Evolutionary conservation across 2,797 vertebrate genomes (phyloP).

Genomic region (Urosaurus nigricauda): DNA sequence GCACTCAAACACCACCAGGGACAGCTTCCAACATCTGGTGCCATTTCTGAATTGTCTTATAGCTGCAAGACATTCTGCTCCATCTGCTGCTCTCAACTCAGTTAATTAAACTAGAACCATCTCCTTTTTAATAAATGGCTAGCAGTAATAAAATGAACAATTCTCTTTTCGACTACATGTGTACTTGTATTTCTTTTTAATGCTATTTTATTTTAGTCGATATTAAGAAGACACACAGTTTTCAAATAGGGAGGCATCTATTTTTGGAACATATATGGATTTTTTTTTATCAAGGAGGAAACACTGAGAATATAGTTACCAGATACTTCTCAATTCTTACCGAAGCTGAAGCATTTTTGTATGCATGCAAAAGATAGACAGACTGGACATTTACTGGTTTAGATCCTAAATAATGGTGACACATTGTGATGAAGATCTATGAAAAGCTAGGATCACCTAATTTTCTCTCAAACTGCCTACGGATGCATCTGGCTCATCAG

Average conservation of each 20-base stretch:
- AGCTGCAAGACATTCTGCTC: slow-evolving; percentile 84
- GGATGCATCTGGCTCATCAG: not conserved
- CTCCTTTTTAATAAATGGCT: slow-evolving; percentile 82
- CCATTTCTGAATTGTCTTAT: slow-evolving; percentile 88
- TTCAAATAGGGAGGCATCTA: slow-evolving; percentile 55
- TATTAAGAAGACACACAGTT: slow-evolving; percentile 53
- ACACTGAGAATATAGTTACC: slow-evolving; percentile 16
- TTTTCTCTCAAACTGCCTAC: not conserved
- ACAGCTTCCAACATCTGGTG: slow-evolving; percentile 88
- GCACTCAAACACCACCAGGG: slow-evolving; percentile 90
- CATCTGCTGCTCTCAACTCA: slow-evolving; percentile 93
- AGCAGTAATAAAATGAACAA: slow-evolving; percentile 80
- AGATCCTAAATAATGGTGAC: slow-evolving; percentile 6
- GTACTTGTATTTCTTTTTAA: slow-evolving; percentile 79
- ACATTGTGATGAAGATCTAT: slow-evolving; percentile 8
- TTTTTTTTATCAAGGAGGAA: not conserved
- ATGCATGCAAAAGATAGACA: slow-evolving; percentile 9
- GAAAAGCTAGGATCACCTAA: not conserved
- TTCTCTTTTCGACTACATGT: slow-evolving; percentile 72
- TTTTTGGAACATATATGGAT: fast-evolving
- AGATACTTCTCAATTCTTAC: slow-evolving; percentile 21
- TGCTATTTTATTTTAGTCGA: slow-evolving; percentile 68
- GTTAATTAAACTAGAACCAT: slow-evolving; percentile 85
- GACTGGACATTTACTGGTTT: not conserved
- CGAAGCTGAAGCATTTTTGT: slow-evolving; percentile 6